Conservation (phyloP, 1,140 invertebrate genomes). For the Cylas formicarius region DNA sequence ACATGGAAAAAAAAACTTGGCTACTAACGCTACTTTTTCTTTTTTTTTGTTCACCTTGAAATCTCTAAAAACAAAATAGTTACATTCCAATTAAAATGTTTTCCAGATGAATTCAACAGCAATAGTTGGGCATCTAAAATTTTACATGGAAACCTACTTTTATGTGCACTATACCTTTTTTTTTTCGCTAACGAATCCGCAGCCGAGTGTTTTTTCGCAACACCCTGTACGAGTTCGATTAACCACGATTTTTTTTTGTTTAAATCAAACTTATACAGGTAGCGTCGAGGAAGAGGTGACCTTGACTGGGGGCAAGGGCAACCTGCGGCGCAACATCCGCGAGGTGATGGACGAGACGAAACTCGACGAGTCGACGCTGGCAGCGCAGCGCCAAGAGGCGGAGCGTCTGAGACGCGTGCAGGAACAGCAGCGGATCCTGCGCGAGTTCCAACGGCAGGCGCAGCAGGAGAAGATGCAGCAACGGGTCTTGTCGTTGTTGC, state of each 20-base stretch:
- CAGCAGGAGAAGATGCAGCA: constrained; percentile 58
- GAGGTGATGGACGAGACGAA: constrained; percentile 90
- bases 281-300: constrained; percentile 27
- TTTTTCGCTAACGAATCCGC: too few species aligned
- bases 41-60: too few species aligned
- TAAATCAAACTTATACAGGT: constrained; percentile 25
- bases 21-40: too few species aligned
- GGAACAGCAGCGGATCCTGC: constrained; percentile 71
- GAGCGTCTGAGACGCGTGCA: constrained; percentile 78
- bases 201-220: too few species aligned
- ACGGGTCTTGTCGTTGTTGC: constrained; percentile 62
- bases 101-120: too few species aligned
- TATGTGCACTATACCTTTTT: constrained; percentile 20
- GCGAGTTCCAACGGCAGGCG: constrained; percentile 68
- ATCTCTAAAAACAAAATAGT: too few species aligned
- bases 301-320: constrained; percentile 45
- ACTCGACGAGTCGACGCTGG: constrained; percentile 83
- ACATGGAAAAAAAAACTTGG: too few species aligned
- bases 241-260: not conserved
- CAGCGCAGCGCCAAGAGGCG: constrained; percentile 85
- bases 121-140: too few species aligned
- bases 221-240: too few species aligned
- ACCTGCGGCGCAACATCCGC: constrained; percentile 75
- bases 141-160: too few species aligned
- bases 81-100: too few species aligned